Evolutionary conservation across 35 echinoderm and acorn worm genomes (phyloP), one percentile per base, ranked within the genome.

Genomic region (Heliocidaris erythrogramma): DNA sequence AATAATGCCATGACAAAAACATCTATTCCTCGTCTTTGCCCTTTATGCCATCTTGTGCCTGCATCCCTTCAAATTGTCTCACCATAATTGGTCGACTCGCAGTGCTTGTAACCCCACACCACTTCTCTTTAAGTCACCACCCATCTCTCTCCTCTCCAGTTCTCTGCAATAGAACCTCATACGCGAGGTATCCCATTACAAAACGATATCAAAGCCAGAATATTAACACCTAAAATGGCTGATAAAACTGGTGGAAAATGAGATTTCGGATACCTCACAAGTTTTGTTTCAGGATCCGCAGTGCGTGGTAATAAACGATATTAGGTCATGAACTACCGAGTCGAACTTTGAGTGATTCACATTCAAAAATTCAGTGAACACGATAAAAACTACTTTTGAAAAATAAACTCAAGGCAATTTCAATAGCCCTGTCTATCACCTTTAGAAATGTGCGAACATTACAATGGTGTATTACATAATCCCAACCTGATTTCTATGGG

Each of bases 221-320:
- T 89, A 42, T 89, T 48, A 89, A 48, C 31, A 16, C 47, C 47
- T 89, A 89, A 42, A 42, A 89, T 89, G 87, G 87, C 47, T 89
- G 31, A 89, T 89, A 42, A 89, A 89, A 89, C 31, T 13, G 29
- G 47, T 2, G 87, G 14, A 31, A 89, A 89, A 89, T 48, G 87
- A 89, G 47, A 42, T 89, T 89, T 89, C 87, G 87, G 31, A 42
- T 42, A 32, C 87, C 31, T 48, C 87, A 89, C 87, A 89, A 89
- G 87, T 89, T 89, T 89, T 48, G 87, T 89, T 89, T 89, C 87
- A 89, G 87, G 47, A 89, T 89, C 31, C 87, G 24, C 87, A 13
- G 87, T 32, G 87, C 47, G 87, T 42, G 31, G 87, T 89, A 48
- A 89, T 89, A 89, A 89, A 48, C 47, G 31, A 42, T 48, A 89